Evolutionary conservation across 2,888 invertebrate genomes (phyloP), one percentile per base, ranked within the genome.

Genomic region (Emmelina monodactyla): DNA sequence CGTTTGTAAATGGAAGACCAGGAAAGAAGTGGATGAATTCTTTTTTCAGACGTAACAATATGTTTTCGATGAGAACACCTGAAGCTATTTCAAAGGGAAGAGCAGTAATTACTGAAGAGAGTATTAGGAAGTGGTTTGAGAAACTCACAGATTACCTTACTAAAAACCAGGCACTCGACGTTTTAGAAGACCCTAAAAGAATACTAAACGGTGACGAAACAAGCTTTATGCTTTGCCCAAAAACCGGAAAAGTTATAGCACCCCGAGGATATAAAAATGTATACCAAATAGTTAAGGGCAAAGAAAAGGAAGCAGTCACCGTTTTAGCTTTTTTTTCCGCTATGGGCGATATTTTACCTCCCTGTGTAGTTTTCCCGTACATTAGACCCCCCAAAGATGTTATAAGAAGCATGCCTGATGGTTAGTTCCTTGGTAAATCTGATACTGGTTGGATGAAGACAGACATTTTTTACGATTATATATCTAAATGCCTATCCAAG

Each of bases 281-380:
- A 7, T 37, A 49, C 38, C 11, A 38, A 31, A 37, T 46, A 28
- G 41, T 39, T 28, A 37, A 31, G 19, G 42, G 41, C 10, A 46
- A 42, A 16, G 45, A 51, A 39, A 50, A 51, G 39, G 46, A 47
- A 30, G 41, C 38, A 25, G 32, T 52, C 9, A 52, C 47, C 13
- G 40, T 44, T 11, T 28, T 49, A 11, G 34, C 46, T 12, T 33
- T 38, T 28, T 42, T 49, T 29, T 28, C 43, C 29, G 49, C 49
- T 22, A n/a, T 22, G 22, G 45, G 49, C n/a, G 30, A 40, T 15
- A 37, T 41, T 19, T 37, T 40, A 13, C 41, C 43, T 28, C 46
- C 48, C 10, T 36, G 42, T 40, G 42, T 42, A 28, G 44, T 39
- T 32, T 47, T 44, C 32, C 45, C 37, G 10, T 42, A 39, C 22